Evolutionary conservation across 2,888 invertebrate species (phyloP), one percentile per base, ranked within the genome.

Genomic region (Nasonovia ribisnigri): DNA sequence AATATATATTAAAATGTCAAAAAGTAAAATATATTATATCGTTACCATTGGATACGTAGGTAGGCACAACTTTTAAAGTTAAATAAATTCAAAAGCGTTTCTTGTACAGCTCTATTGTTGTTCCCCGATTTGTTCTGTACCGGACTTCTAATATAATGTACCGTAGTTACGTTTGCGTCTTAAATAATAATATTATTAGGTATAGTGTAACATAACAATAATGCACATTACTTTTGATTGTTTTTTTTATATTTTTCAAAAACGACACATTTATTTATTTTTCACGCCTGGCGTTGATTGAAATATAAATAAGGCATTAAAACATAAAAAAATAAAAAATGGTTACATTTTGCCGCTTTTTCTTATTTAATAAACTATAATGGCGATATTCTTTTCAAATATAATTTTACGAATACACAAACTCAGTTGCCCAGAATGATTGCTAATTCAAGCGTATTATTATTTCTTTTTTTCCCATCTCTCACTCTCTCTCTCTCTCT

Each of bases 321-420:
- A 67, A 60, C 29, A 60, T 13, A 26, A 60, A 67, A n/a, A n/a
- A 67, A 13, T n/a, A 67, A 67, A 67, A 36, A 36, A 77, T 77
- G 36, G 77, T 77, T 77, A 20, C 5, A 36, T 36, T 20, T 77
- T 42, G 77, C 36, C 77, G 36, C 77, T 20, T 77, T 77, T 77
- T 77, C 77, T 77, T 77, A 36, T 77, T 77, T 42, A 77, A 36
- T 77, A 77, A 77, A 77, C 77, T 77, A 77, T 77, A 77, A 77
- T 77, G 36, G 77, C 77, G 77, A 77, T 77, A 77, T 36, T 36
- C 77, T 77, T 77, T 77, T 77, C 77, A 36, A 77, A 77, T 36
- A 77, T 77, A 77, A 77, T 77, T 77, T 36, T 77, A 77, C 77
- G 36, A 36, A 77, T 77, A 77, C 77, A 77, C 20, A 77, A 77